Conservation (phyloP, 2,888 invertebrate species). For the Phanerotoma sp. region DNA sequence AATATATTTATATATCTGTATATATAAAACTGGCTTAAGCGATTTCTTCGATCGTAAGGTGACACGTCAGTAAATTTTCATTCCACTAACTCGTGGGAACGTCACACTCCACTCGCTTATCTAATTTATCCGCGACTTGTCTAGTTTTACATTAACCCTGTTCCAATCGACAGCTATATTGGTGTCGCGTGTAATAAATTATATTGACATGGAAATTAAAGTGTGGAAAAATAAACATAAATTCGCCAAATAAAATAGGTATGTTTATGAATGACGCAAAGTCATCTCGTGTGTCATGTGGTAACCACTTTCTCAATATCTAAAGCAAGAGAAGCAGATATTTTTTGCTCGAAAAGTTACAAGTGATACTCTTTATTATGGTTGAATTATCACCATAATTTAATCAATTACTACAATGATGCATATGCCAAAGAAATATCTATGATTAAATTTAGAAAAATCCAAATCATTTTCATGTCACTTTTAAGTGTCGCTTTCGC, state of each 20-base stretch:
- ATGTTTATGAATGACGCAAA: slow-evolving; percentile 5
- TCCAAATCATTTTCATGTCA: no score
- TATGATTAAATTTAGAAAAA: no score
- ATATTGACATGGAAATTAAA: background rate
- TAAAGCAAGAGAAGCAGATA: no score
- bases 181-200: slow-evolving; percentile 24
- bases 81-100: slow-evolving; percentile 47
- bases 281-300: background rate
- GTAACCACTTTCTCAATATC: slow-evolving; percentile 19
- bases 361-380: no score
- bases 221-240: no score
- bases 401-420: no score
- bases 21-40: slow-evolving; percentile 21
- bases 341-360: no score
- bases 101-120: slow-evolving; percentile 50
- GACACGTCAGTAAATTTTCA: slow-evolving; percentile 44
- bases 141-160: slow-evolving; percentile 15
- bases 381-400: no score
- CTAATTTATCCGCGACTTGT: slow-evolving; percentile 44
- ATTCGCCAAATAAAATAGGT: background rate
- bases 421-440: no score
- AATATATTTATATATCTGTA: background rate
- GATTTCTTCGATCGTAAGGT: slow-evolving; percentile 29
- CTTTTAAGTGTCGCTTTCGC: no score
- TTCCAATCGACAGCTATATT: slow-evolving; percentile 23